phyloP scores from a whole-genome alignment of 2,113 vertebrate genomes.

The Chroicocephalus ridibundus region DNA sequence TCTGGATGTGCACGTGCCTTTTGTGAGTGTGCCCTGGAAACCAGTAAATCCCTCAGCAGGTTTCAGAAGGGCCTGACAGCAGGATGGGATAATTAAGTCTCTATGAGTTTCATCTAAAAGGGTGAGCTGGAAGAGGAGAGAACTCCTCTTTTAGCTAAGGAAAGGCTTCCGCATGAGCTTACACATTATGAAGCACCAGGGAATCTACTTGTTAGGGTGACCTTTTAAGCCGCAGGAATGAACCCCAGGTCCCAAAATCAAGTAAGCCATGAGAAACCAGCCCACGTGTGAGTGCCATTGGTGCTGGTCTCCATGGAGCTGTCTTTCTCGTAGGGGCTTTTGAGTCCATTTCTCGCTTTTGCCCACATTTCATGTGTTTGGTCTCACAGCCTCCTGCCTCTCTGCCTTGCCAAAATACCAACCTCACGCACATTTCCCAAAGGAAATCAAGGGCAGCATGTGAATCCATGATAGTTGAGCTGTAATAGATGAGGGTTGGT shows the following conservation, averaged over 20 bases:
- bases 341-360: background rate
- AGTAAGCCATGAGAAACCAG: background rate
- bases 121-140: background rate
- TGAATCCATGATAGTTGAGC: background rate
- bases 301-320: background rate
- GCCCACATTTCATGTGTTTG: background rate
- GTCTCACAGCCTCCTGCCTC: background rate
- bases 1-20: background rate
- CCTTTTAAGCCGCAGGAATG: background rate
- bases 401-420: background rate
- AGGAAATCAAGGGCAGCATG: background rate
- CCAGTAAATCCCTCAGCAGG: background rate
- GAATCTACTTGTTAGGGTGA: background rate
- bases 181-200: background rate
- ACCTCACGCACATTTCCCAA: accelerated
- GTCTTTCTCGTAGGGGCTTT: background rate
- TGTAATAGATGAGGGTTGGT: accelerated
- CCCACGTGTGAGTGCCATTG: accelerated
- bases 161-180: background rate
- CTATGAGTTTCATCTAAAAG: background rate
- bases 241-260: background rate
- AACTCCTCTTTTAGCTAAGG: background rate
- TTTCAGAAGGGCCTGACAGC: background rate
- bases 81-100: conserved; percentile 21
- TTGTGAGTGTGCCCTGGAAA: background rate